Evolutionary conservation across 1,140 invertebrate species (phyloP).

Genomic region (Argopecten irradians): DNA sequence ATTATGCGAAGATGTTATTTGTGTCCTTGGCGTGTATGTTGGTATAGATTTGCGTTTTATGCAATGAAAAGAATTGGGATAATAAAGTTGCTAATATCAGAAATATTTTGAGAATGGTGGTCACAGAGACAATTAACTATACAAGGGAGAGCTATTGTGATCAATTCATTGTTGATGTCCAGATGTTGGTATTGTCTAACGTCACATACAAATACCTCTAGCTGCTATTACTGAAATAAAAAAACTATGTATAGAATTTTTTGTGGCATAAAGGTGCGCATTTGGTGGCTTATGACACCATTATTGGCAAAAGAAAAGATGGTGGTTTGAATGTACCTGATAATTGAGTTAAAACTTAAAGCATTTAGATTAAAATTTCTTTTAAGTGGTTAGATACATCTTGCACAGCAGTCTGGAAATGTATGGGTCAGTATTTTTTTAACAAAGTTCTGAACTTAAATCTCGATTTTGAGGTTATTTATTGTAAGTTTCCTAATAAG

Average conservation of each 20-base stretch:
- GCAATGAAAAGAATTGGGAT: conserved; percentile 34
- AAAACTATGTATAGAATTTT: too few relatives aligned
- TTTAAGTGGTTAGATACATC: conserved; percentile 2
- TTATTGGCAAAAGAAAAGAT: conserved; percentile 16
- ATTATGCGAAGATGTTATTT: conserved; percentile 28
- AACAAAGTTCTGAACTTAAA: conserved; percentile 12
- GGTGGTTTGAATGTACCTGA: conserved; percentile 35
- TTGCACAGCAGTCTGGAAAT: conserved; percentile 26
- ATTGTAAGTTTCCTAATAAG: neutral
- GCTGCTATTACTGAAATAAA: too few relatives aligned
- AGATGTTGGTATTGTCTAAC: neutral
- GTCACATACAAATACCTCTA: neutral
- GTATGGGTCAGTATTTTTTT: conserved; percentile 17
- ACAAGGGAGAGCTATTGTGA: conserved; percentile 32
- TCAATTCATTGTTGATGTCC: conserved; percentile 31
- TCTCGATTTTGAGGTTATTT: neutral
- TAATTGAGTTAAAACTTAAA: conserved; percentile 1
- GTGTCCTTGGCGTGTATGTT: conserved; percentile 30
- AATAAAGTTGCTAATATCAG: conserved; percentile 34
- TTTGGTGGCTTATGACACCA: neutral
- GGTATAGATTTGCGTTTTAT: conserved; percentile 24
- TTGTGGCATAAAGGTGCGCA: neutral
- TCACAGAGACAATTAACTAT: conserved; percentile 24
- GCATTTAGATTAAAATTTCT: conserved; percentile 36
- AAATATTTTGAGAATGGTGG: conserved; percentile 24